Conservation (phyloP, 2,113 vertebrate species). For the Anguilla rostrata region DNA sequence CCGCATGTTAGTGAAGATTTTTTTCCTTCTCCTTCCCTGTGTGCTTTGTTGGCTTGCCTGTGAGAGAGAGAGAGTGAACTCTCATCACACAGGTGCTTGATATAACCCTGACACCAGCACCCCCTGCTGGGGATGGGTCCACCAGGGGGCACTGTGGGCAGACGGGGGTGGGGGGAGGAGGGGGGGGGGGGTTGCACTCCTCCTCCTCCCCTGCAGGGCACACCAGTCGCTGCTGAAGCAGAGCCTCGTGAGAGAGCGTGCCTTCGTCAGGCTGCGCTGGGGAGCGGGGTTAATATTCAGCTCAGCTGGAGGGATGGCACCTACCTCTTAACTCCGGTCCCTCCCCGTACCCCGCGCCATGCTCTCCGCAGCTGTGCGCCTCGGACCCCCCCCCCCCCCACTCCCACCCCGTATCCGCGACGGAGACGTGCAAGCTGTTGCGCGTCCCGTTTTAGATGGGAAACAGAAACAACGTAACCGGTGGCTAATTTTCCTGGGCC, state of each 20-base stretch:
- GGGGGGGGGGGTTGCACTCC: constrained; percentile 26
- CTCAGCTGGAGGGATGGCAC: background rate
- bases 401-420: background rate
- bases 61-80: constrained; percentile 16
- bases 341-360: background rate
- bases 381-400: background rate
- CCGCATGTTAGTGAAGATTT: constrained; percentile 59
- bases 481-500: background rate
- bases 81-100: constrained; percentile 58
- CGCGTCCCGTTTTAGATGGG: background rate
- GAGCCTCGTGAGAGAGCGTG: constrained; percentile 46
- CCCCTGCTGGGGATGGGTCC: constrained; percentile 64
- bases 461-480: constrained; percentile 6
- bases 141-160: constrained; percentile 3
- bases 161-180: background rate
- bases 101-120: constrained; percentile 66
- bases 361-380: background rate
- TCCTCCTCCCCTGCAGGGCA: constrained; percentile 4
- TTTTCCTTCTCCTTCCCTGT: constrained; percentile 1
- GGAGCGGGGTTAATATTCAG: background rate
- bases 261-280: constrained; percentile 3
- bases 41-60: constrained; percentile 67
- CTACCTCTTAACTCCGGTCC: constrained; percentile 1
- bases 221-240: constrained; percentile 33
- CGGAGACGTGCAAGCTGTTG: background rate